Evolutionary conservation across 1,140 invertebrate species (phyloP).

Genomic region (Drosophila sechellia): DNA sequence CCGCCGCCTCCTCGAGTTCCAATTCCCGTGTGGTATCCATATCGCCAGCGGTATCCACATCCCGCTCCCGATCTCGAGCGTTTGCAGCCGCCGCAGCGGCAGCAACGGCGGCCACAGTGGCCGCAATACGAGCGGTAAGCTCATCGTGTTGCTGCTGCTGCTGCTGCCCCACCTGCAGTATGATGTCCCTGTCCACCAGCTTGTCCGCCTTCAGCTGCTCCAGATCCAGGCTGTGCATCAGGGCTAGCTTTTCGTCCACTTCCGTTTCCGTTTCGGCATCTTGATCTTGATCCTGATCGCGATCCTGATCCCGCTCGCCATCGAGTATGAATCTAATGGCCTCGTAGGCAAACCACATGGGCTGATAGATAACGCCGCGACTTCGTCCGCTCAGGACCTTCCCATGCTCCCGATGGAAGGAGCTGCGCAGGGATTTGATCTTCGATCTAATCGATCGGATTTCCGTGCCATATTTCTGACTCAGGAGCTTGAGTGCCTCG

Average conservation of each 20-base stretch:
- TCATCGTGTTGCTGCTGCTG: slow-evolving; percentile 48
- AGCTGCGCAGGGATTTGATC: slow-evolving; percentile 81
- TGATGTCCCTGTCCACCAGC: slow-evolving; percentile 37
- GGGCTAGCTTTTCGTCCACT: slow-evolving; percentile 56
- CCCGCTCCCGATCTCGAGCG: slow-evolving; percentile 58
- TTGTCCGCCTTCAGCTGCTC: slow-evolving; percentile 67
- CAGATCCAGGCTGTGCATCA: slow-evolving; percentile 74
- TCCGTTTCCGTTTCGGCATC: slow-evolving; percentile 43
- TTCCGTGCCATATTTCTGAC: slow-evolving; percentile 78
- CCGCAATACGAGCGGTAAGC: slow-evolving; percentile 62
- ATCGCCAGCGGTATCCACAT: slow-evolving; percentile 29
- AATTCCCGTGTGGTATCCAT: slow-evolving; percentile 37
- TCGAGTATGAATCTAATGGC: slow-evolving; percentile 81
- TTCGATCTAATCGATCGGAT: slow-evolving; percentile 81
- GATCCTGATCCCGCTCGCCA: slow-evolving; percentile 62
- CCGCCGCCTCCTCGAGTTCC: slow-evolving; percentile 40
- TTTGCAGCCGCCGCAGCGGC: slow-evolving; percentile 64
- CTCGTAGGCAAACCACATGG: slow-evolving; percentile 84
- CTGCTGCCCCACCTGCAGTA: slow-evolving; percentile 46
- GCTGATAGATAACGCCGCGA: slow-evolving; percentile 77
- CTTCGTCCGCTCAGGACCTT: slow-evolving; percentile 77
- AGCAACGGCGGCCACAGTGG: slow-evolving; percentile 67
- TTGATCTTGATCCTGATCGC: slow-evolving; percentile 15
- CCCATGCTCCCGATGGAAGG: slow-evolving; percentile 80
- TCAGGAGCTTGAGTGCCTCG: slow-evolving; percentile 75